A percentile compares a stretch with the other conserved stretches of the same genome.
Conservation (phyloP, 1,140 invertebrate species). For the Drosophila pseudoobscura region DNA sequence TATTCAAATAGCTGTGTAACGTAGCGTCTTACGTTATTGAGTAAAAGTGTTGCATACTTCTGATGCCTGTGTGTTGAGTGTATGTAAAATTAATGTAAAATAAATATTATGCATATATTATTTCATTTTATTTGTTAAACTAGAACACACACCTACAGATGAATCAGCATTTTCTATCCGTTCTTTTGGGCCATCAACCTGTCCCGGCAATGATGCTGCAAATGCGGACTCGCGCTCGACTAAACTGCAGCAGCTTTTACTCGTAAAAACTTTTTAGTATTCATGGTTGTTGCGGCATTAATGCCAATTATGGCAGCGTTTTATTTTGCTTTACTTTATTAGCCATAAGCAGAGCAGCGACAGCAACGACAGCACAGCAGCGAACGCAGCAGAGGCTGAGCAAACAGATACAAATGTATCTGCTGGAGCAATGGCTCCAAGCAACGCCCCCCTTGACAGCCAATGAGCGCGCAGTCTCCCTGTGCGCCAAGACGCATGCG, state of each 20-base stretch:
- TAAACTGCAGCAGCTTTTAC: slow-evolving; percentile 55
- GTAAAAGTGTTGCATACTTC: too few relatives aligned
- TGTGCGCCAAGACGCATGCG: slow-evolving; percentile 33
- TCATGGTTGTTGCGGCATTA: slow-evolving; percentile 78
- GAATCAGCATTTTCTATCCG: too few relatives aligned
- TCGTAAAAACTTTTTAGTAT: slow-evolving; percentile 74
- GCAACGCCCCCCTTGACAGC: slow-evolving; percentile 8
- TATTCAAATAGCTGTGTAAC: too few relatives aligned
- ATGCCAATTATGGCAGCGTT: slow-evolving; percentile 74
- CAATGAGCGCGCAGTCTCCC: slow-evolving; percentile 42
- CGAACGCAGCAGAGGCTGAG: slow-evolving; percentile 1
- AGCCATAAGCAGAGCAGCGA: slow-evolving; percentile 41
- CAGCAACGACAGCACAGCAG: slow-evolving; percentile 1
- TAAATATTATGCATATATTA: too few relatives aligned
- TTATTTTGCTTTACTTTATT: slow-evolving; percentile 70
- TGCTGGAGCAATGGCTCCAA: slow-evolving; percentile 46
- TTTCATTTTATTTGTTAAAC: too few relatives aligned
- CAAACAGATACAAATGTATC: slow-evolving; percentile 39
- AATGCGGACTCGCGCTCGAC: slow-evolving; percentile 5
- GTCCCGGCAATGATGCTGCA: background rate
- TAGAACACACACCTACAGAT: too few relatives aligned
- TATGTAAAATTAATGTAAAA: too few relatives aligned
- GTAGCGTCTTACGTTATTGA: too few relatives aligned
- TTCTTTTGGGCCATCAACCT: background rate
- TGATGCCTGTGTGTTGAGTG: too few relatives aligned